Percentiles rank a stretch among this genome's conserved stretches.
These are phyloP conservation scores for Tenodera sinensis DNA, from an alignment of 2,888 invertebrate genomes.

Conservation along the genomic window DNA sequence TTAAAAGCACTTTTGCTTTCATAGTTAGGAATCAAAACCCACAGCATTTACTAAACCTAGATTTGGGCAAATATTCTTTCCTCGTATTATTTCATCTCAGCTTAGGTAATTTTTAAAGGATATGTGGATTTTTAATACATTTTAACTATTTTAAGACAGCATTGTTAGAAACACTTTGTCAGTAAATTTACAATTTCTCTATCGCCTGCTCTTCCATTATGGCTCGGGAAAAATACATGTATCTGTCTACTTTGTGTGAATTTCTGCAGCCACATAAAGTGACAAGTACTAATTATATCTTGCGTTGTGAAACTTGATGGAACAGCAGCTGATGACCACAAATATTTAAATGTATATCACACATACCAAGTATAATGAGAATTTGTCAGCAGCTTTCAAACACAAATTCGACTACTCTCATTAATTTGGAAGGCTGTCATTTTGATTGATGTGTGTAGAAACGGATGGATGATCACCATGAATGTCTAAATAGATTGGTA, in stretches of 20 bases:
- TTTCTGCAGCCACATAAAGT: background rate
- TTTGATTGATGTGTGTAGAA: background rate
- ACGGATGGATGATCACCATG: background rate
- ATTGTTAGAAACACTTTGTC: no score
- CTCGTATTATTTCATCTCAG: no score
- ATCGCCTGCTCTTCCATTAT: background rate
- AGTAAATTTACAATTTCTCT: no score
- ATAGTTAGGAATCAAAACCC: no score
- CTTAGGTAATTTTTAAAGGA: no score
- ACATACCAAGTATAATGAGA: background rate
- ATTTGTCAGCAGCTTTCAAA: background rate
- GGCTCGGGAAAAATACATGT: background rate
- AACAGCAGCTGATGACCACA: background rate
- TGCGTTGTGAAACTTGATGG: background rate
- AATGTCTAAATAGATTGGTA: background rate
- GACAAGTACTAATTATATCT: background rate
- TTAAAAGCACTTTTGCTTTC: no score
- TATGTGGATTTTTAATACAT: no score
- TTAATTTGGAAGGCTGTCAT: background rate
- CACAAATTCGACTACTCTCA: background rate
- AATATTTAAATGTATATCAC: background rate
- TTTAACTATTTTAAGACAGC: no score
- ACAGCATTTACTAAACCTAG: no score
- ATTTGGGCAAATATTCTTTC: no score
- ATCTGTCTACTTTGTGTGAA: background rate